These are phyloP conservation scores for Xiphydria camelus DNA, from an alignment of 2,888 invertebrate species.

Conservation along the genomic window DNA sequence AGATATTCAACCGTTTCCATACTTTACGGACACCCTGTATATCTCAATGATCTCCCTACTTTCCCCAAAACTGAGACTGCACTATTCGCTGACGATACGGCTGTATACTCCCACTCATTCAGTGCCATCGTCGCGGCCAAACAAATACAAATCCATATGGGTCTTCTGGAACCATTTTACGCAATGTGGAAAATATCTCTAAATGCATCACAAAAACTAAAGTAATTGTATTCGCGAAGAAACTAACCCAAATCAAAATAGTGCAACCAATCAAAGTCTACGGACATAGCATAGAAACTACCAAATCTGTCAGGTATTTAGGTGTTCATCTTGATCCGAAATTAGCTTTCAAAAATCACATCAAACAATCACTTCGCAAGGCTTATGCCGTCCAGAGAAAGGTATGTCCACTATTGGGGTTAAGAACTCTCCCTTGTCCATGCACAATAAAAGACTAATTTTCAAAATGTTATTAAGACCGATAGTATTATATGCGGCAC, in stretches of 20 bases:
- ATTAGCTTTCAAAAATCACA: slow-evolving; percentile 4
- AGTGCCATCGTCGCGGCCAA: slow-evolving; percentile 10
- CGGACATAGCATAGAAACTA: slow-evolving; percentile 5
- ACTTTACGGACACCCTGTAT: too few relatives aligned
- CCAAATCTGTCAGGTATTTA: slow-evolving; percentile 18
- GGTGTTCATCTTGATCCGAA: slow-evolving; percentile 19
- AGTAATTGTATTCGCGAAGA: slow-evolving; percentile 15
- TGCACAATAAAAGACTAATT: slow-evolving; percentile 16
- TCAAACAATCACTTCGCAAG: slow-evolving; percentile 4
- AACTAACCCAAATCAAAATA: slow-evolving; percentile 7
- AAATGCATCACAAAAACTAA: slow-evolving; percentile 17
- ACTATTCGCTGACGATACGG: slow-evolving; percentile 19
- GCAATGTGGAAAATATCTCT: slow-evolving; percentile 19
- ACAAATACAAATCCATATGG: slow-evolving; percentile 12
- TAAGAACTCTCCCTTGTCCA: slow-evolving; percentile 1
- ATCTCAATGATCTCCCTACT: slow-evolving; percentile 12
- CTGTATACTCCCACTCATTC: slow-evolving; percentile 18
- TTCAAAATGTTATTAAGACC: slow-evolving; percentile 16
- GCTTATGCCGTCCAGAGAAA: not conserved
- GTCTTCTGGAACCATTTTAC: slow-evolving; percentile 12
- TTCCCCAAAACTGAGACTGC: slow-evolving; percentile 17
- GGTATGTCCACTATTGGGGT: slow-evolving; percentile 9
- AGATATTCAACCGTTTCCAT: too few relatives aligned
- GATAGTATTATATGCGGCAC: slow-evolving; percentile 22
- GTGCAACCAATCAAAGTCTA: slow-evolving; percentile 14